A percentile compares a stretch with the other conserved stretches of the same genome.
phyloP scores from a whole-genome alignment of 2,113 vertebrate genomes.

The Rhynchomys soricoides region DNA sequence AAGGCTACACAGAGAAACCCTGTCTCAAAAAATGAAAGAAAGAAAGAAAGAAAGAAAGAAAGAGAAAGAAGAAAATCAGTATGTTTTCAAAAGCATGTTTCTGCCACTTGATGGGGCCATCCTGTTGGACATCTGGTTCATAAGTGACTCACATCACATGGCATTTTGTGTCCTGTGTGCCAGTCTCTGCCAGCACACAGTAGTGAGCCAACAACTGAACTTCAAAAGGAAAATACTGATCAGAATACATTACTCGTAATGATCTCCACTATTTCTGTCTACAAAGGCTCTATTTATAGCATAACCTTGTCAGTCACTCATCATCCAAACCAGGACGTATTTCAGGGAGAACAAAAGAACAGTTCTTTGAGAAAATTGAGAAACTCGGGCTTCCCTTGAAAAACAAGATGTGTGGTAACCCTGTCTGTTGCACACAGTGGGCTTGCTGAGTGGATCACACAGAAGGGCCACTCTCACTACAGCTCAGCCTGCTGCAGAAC shows the following conservation, averaged over 20 bases:
- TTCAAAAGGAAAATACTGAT: conserved; percentile 20
- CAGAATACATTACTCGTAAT: conserved; percentile 7
- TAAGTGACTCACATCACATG: background rate
- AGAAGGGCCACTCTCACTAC: background rate
- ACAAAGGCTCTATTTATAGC: background rate
- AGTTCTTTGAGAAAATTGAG: background rate
- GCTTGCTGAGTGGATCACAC: background rate
- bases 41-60: too few species aligned
- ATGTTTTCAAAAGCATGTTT: background rate
- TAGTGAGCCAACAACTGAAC: conserved; percentile 14
- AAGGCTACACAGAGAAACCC: background rate
- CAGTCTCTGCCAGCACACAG: background rate
- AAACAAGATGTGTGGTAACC: background rate
- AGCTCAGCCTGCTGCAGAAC: background rate
- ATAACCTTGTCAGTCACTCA: background rate
- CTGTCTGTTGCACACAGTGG: background rate
- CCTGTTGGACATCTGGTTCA: background rate
- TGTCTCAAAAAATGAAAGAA: too few species aligned
- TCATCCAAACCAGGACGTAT: background rate
- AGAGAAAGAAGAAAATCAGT: too few species aligned
- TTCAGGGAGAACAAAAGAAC: background rate
- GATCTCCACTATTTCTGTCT: background rate
- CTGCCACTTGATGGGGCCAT: conserved; percentile 1
- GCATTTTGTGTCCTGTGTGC: background rate
- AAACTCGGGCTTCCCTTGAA: background rate